phyloP scores from a whole-genome alignment of 2,113 vertebrate species.

The Lipophrys pholis region DNA sequence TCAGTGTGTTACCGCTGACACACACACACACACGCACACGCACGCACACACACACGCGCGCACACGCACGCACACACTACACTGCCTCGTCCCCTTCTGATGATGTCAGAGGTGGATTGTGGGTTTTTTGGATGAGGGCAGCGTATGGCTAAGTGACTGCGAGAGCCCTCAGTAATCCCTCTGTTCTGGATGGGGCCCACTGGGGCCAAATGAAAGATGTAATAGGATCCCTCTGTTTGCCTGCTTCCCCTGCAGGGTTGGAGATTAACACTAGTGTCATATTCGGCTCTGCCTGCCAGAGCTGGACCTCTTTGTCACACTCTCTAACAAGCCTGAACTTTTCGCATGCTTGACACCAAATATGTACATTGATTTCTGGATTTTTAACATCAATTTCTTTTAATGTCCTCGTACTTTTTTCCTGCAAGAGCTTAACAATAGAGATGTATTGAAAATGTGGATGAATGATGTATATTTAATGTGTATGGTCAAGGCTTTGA shows the following conservation, averaged over 20 bases:
- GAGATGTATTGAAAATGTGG: neutral
- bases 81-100: conserved; percentile 45
- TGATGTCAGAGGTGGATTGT: conserved; percentile 68
- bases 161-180: conserved; percentile 74
- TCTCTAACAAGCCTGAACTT: conserved; percentile 52
- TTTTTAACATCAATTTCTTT: neutral
- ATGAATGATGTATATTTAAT: neutral
- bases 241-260: conserved; percentile 87
- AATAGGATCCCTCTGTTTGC: conserved; percentile 91
- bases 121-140: conserved; percentile 35
- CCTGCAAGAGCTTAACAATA: too few relatives aligned
- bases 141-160: conserved; percentile 69
- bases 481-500: neutral
- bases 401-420: too few relatives aligned
- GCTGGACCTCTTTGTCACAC: conserved; percentile 81
- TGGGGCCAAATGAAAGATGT: conserved; percentile 90
- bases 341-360: conserved; percentile 32
- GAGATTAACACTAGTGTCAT: conserved; percentile 95
- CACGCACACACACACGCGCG: conserved; percentile 22
- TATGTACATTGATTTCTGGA: conserved; percentile 1
- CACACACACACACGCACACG: neutral
- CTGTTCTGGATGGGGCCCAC: conserved; percentile 67
- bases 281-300: conserved; percentile 86
- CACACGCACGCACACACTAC: conserved; percentile 12
- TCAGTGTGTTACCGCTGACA: conserved; percentile 23